phyloP scores from a whole-genome alignment of 2,113 vertebrate genomes.

The Zeus faber region DNA sequence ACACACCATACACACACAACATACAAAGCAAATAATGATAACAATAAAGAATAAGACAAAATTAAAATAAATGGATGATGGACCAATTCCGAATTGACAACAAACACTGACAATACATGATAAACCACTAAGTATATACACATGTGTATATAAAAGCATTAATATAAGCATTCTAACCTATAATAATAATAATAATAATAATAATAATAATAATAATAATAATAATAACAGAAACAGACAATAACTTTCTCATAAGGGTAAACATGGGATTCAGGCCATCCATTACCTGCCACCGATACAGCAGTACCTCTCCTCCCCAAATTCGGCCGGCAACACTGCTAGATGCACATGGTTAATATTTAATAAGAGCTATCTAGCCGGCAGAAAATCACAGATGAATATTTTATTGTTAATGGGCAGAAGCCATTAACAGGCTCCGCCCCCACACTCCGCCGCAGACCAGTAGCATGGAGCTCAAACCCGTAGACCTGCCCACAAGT shows the following conservation, averaged over 20 bases:
- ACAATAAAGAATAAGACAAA: no score
- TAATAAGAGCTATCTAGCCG: constrained; percentile 52
- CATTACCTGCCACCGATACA: not conserved
- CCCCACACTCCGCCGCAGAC: not conserved
- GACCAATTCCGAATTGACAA: no score
- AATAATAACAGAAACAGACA: not conserved
- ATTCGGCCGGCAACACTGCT: no score
- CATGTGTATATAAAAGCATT: no score
- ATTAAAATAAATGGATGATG: no score
- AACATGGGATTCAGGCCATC: not conserved
- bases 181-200: not conserved
- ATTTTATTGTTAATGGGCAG: constrained; percentile 52
- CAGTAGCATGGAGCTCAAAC: no score
- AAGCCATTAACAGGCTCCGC: constrained; percentile 1
- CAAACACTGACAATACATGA: not conserved
- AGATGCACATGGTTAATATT: constrained; percentile 68
- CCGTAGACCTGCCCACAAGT: no score
- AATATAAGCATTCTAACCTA: not conserved
- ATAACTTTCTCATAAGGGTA: not conserved
- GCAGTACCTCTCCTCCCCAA: not conserved
- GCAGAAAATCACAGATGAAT: constrained; percentile 56
- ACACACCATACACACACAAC: no score
- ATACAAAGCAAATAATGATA: not conserved
- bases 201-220: not conserved
- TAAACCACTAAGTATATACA: no score